Evolutionary conservation across 1,140 invertebrate genomes (phyloP), one percentile per base, ranked within the genome.

Genomic region (Belonocnema kinseyi): DNA sequence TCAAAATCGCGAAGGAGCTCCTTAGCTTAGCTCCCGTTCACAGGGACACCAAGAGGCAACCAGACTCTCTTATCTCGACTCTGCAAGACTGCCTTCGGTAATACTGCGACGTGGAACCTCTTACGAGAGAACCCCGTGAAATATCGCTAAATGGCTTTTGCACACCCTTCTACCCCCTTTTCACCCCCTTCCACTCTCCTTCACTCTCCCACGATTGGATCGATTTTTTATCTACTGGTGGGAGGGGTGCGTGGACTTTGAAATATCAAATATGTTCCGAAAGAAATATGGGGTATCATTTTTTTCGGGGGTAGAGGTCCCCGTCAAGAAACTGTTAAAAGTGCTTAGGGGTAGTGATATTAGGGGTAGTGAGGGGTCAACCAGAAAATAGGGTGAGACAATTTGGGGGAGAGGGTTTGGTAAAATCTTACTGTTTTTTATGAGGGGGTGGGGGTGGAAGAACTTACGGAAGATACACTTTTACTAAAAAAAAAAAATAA

Each of bases 11-110:
- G 82, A 74, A 74, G 82, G 80, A 85, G 79, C 83, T 83, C 78
- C 85, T 88, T 85, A 86, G 5, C 26, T 81, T 72, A 79, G 78
- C 83, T 83, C 71, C 83, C 85, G 84, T 84, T 86, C 84, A 83
- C 85, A 83, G 82, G 80, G 82, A 75, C 56, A 78, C 77, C 82
- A 81, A 84, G 85, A 86, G 80, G 82, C 78, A 85, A 82, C 81
- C 80, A 78, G 71, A 81, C 82, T 82, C 78, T 77, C 90, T 91
- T 91, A 91, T 91, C 90, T 90, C 82, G 74, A 87, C 82, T 91
- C 87, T 90, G 90, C 90, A 91, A 91, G 89, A 91, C 88, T 91
- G 90, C 85, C 86, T 90, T 83, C 87, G 80, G 88, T 91, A 91
- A 91, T 91, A 89, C 87, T 84, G 86, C 85, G 82, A 81, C 77